Evolutionary conservation across 2,113 vertebrate species (phyloP).

Genomic region (Gymnarchus niloticus): DNA sequence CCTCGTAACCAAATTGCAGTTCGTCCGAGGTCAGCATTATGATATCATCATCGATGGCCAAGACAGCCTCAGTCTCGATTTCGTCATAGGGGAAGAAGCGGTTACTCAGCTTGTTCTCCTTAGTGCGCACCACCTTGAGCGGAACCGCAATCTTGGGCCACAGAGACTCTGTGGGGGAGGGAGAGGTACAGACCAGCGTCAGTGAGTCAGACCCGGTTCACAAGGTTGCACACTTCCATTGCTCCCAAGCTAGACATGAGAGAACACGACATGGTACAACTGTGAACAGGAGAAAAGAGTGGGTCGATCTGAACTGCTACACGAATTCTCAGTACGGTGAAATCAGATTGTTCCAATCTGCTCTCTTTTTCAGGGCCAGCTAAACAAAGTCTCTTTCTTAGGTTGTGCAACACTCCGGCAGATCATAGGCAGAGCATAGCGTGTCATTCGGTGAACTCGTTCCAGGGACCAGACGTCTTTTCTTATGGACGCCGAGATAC

Average conservation of each 20-base stretch:
- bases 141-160: constrained; percentile 96
- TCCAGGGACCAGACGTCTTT: constrained; percentile 43
- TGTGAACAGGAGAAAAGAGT: constrained; percentile 39
- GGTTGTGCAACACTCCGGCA: constrained; percentile 53
- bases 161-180: constrained; percentile 67
- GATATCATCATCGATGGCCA: constrained; percentile 96
- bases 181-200: background rate
- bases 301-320: constrained; percentile 39
- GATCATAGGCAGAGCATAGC: constrained; percentile 55
- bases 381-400: constrained; percentile 42
- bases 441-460: constrained; percentile 56
- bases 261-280: constrained; percentile 22
- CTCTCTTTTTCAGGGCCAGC: constrained; percentile 42
- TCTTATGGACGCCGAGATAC: constrained; percentile 46
- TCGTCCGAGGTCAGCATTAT: constrained; percentile 98
- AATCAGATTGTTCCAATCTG: constrained; percentile 45
- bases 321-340: constrained; percentile 47
- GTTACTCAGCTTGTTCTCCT: constrained; percentile 95
- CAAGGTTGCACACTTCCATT: background rate
- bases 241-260: background rate
- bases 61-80: constrained; percentile 90
- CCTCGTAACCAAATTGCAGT: constrained; percentile 95
- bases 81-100: constrained; percentile 98
- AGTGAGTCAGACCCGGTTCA: background rate
- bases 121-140: constrained; percentile 86